Percentiles rank a stretch among this genome's conserved stretches.
phyloP scores from a whole-genome alignment of 2,113 vertebrate species.

The Ariopsis seemanni region DNA sequence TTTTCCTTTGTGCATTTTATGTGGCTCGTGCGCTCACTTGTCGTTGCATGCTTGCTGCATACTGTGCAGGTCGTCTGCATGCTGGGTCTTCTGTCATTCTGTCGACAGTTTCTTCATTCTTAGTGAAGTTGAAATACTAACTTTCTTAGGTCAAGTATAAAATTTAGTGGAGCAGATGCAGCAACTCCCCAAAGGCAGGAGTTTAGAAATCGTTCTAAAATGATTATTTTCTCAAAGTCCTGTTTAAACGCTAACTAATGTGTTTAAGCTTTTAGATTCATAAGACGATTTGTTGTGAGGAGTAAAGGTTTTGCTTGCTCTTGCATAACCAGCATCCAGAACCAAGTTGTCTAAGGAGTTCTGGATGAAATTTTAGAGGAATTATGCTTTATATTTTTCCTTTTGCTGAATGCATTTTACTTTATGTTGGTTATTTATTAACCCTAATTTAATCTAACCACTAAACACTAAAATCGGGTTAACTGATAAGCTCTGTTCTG shows the following conservation, averaged over 20 bases:
- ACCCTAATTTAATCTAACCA: slow-evolving; percentile 3
- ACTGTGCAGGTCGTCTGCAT: slow-evolving; percentile 17
- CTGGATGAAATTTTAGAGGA: not conserved
- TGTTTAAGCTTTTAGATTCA: not conserved
- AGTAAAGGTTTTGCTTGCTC: not conserved
- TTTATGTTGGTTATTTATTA: slow-evolving; percentile 20
- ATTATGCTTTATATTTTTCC: slow-evolving; percentile 1
- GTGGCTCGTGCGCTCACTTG: not conserved
- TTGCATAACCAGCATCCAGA: not conserved
- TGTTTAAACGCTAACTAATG: not conserved
- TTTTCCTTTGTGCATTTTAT: slow-evolving; percentile 3
- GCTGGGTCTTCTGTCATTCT: not conserved
- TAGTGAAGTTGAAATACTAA: not conserved
- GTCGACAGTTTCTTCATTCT: not conserved
- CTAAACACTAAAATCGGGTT: not conserved
- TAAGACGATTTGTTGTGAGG: not conserved
- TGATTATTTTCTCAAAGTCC: not conserved
- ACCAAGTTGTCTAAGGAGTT: not conserved
- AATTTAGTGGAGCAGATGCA: not conserved
- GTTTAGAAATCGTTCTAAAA: not conserved
- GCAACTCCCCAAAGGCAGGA: not conserved
- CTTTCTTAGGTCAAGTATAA: not conserved
- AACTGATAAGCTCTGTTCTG: slow-evolving; percentile 27
- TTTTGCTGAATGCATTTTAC: slow-evolving; percentile 2
- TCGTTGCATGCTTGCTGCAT: slow-evolving; percentile 11